Base-by-base conservation (phyloP, 2,113 vertebrate species). In the Ranitomeya variabilis region DNA sequence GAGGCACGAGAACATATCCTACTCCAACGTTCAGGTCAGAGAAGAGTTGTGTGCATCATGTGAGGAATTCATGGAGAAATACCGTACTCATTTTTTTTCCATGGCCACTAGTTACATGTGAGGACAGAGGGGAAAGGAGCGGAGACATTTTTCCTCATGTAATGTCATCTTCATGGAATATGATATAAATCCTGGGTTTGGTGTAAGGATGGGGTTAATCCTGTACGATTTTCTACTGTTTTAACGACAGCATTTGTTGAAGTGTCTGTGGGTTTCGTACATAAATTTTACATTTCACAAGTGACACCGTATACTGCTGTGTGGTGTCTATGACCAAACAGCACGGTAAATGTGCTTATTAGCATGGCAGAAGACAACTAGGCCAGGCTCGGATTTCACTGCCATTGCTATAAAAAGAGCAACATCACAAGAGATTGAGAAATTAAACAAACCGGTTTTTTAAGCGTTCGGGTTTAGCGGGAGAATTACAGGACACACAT, bases 231-330 rank as follows among this genome's bases (percentile, higher is more conserved):
- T 55, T 55, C 77, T 23, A 15, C 16, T 9, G 13, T 62, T 59
- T 45, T 81, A 37, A 6, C 16, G 18, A 81, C 79, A 60, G 14
- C n/a, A 57, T 19, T 45, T 81, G 80, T 81, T 81, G 55, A 81
- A 81, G 23, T 81, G 80, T 81, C 80, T 59, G 80, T 81, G 80
- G 80, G 57, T 81, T 62, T 81, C 37, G 23, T 81, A 81, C 80
- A 81, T 81, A 62, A 59, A 81, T 62, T 37, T 81, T 81, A 62
- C 57, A 81, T 81, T 81, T 60, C 19, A 81, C 26, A 37, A 26
- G 80, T 81, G 80, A 81, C 80, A 81, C 13, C 0, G 80, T 62
- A 81, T 62, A 81, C 80, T 12, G 15, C 80, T 37, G 57, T 31
- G n/a, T 60, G 80, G 80, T 81, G 57, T 81, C 80, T 62, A 81